Evolutionary conservation across 1,140 invertebrate genomes (phyloP), one percentile per base, ranked within the genome.

Genomic region (Hyphantria cunea): DNA sequence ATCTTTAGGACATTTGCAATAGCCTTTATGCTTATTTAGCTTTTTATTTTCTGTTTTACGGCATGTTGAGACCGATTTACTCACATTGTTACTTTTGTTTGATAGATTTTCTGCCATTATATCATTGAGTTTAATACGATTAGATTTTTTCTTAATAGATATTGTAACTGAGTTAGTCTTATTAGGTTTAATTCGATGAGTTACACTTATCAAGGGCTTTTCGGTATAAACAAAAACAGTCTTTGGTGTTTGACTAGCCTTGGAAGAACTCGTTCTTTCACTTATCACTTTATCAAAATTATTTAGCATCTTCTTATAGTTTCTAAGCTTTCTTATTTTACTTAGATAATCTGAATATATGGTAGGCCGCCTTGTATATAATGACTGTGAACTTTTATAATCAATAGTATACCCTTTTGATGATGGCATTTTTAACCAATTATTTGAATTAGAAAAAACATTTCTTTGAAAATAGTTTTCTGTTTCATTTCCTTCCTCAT

Each of bases 201-300:
- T 25, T 25, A 25, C 17, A 25, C 17, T 39, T 39, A 3, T 39
- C n/a, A 39, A n/a, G 49, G 53, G 60, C 44, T 58, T 68, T 51
- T 78, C 66, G 33, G 72, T 70, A 34, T 50, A 32, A n/a, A 39
- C 42, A 49, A 64, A 69, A 32, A 71, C 65, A 50, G 32, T 62
- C 55, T 59, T 76, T 47, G 33, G 71, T 55, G 48, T 63, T 6
- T 67, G 64, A 17, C 71, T 50, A 15, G n/a, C 2, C 2, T 13
- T 44, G 6, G 12, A 44, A 13, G 6, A n/a, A 44, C 2, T n/a
- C 3, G 70, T 68, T 70, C 70, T 82, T 8, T 82, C 81, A 49
- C 53, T 81, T 33, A 81, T 81, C 78, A 81, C 82, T 66, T 86
- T 84, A 55, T 84, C 76, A 10, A 85, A 66, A 55, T 82, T 84